Conservation (phyloP, 1,140 invertebrate genomes). For the Danaus melanippus region DNA sequence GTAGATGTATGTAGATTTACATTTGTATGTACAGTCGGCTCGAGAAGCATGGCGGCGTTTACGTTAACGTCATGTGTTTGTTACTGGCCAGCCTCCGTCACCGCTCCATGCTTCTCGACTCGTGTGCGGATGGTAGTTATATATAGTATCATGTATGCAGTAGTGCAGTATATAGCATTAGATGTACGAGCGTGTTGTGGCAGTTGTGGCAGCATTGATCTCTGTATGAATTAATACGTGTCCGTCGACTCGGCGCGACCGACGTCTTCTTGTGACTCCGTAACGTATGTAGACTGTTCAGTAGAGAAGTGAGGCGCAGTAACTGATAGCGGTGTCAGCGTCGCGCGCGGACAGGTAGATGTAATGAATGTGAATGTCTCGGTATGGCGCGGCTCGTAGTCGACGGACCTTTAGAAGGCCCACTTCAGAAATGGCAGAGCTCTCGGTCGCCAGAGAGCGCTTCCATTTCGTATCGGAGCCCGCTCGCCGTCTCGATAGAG, state of each 20-base stretch:
- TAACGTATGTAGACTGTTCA: too few species aligned
- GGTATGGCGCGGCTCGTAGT: background rate
- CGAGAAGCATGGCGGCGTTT: too few species aligned
- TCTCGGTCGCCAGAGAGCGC: too few species aligned
- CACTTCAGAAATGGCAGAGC: too few species aligned
- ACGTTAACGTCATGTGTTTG: too few species aligned
- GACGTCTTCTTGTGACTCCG: too few species aligned
- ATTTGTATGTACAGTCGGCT: too few species aligned
- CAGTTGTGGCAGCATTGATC: conserved; percentile 49
- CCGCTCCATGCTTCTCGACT: too few species aligned
- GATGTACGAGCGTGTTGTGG: conserved; percentile 47
- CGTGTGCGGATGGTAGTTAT: conserved; percentile 1
- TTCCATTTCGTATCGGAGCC: background rate
- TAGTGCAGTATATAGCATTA: conserved; percentile 50
- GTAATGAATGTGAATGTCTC: conserved; percentile 65
- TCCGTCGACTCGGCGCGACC: too few species aligned
- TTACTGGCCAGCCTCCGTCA: too few species aligned
- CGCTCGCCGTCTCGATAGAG: conserved; percentile 13
- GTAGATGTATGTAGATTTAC: too few species aligned
- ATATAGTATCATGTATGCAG: conserved; percentile 24
- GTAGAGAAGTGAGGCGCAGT: conserved; percentile 7
- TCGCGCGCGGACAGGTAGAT: conserved; percentile 59
- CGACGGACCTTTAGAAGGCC: too few species aligned
- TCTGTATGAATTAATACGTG: conserved; percentile 21
- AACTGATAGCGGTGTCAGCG: conserved; percentile 25